Conservation (phyloP, 2,888 invertebrate species). For the Mycalesis mineus region DNA sequence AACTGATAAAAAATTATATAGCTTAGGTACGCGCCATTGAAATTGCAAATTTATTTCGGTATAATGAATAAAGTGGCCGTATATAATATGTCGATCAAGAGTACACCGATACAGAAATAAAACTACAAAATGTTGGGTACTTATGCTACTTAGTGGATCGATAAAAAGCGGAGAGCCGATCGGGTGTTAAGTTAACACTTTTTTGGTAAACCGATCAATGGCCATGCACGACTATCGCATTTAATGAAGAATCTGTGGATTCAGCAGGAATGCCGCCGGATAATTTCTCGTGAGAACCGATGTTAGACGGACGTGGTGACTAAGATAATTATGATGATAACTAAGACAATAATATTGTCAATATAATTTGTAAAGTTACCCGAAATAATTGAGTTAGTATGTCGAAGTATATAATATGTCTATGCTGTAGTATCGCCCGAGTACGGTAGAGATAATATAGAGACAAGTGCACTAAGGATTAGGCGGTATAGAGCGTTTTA, state of each 20-base stretch:
- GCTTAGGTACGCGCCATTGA: conserved; percentile 26
- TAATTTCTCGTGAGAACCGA: conserved; percentile 75
- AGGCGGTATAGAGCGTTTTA: too few species aligned
- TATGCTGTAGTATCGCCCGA: too few species aligned
- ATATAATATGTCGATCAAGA: conserved; percentile 3
- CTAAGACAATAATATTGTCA: too few species aligned
- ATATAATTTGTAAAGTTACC: too few species aligned
- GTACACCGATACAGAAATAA: conserved; percentile 9
- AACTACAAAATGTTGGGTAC: conserved; percentile 2
- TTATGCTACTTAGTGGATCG: conserved; percentile 39
- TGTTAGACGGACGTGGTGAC: conserved; percentile 30
- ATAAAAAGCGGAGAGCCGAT: conserved; percentile 53
- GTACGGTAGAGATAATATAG: too few species aligned
- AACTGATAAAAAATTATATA: conserved; percentile 22
- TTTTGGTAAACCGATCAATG: conserved; percentile 62
- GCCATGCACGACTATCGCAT: conserved; percentile 75
- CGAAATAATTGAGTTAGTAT: too few species aligned
- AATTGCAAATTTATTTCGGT: conserved; percentile 28
- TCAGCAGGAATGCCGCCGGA: conserved; percentile 59
- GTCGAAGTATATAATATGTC: too few species aligned
- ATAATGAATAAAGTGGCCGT: conserved; percentile 11
- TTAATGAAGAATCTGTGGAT: conserved; percentile 63
- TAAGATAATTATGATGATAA: too few species aligned
- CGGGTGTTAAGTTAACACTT: conserved; percentile 55
- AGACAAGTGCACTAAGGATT: too few species aligned